These are phyloP conservation scores for Heliconius aoede DNA, from an alignment of 2,888 invertebrate genomes.

Conservation along the genomic window DNA sequence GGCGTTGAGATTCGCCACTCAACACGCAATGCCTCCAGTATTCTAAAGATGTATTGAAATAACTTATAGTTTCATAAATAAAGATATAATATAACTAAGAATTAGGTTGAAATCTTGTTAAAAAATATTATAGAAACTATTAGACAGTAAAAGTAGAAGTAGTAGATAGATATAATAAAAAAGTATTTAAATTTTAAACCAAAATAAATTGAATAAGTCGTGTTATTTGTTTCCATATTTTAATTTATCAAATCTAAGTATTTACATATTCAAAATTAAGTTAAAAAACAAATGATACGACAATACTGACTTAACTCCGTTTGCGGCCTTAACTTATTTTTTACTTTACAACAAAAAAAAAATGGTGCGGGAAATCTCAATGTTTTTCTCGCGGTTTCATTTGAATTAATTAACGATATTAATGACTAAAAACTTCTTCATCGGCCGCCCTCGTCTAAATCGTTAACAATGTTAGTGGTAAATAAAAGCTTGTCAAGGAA, in stretches of 20 bases:
- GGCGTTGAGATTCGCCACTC: too few relatives aligned
- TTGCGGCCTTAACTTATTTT: conserved; percentile 71
- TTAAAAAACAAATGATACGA: neutral
- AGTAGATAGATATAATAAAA: too few relatives aligned
- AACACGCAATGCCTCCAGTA: too few relatives aligned
- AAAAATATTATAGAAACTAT: too few relatives aligned
- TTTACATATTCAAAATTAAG: neutral
- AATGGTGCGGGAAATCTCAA: conserved; percentile 75
- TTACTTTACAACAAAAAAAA: conserved; percentile 65
- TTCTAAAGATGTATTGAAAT: too few relatives aligned
- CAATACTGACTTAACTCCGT: conserved; percentile 47
- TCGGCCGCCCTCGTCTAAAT: conserved; percentile 64
- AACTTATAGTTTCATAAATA: too few relatives aligned
- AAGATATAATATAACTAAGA: too few relatives aligned
- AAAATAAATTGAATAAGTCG: too few relatives aligned
- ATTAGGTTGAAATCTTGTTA: too few relatives aligned
- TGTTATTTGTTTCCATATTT: too few relatives aligned
- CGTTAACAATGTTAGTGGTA: conserved; percentile 82
- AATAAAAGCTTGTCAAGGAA: conserved; percentile 83
- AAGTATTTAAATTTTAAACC: too few relatives aligned
- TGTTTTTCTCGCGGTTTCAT: conserved; percentile 79
- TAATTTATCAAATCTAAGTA: neutral
- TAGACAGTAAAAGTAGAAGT: too few relatives aligned
- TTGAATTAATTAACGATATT: conserved; percentile 83
- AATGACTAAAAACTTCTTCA: conserved; percentile 81